These are phyloP conservation scores for Halocynthia aurantium DNA, from an alignment of 23 tunicate species.

Conservation along the genomic window DNA sequence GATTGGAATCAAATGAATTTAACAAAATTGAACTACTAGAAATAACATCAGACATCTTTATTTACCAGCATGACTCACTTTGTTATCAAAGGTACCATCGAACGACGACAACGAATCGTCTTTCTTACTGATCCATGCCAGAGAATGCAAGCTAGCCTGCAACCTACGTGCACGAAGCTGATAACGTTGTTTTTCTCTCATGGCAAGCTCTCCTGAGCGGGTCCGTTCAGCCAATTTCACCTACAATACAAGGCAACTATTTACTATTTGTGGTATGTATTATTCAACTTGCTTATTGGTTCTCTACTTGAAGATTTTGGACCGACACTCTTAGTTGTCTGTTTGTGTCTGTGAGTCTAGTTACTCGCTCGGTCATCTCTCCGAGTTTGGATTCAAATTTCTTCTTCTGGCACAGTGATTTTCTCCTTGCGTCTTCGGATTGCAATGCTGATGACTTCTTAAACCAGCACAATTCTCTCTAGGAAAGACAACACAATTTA, in stretches of 20 bases:
- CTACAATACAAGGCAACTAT: constrained; percentile 13
- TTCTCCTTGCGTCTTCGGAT: constrained; percentile 26
- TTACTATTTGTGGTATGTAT: neutral
- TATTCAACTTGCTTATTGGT: neutral
- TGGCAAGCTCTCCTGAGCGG: constrained; percentile 26
- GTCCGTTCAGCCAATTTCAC: constrained; percentile 30
- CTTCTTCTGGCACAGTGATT: constrained; percentile 24
- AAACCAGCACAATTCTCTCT: constrained; percentile 22
- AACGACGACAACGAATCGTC: neutral
- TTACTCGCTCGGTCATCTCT: constrained; percentile 40
- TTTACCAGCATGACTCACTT: neutral
- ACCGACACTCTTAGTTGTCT: constrained; percentile 40
- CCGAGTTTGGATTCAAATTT: constrained; percentile 26
- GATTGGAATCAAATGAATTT: too few relatives aligned
- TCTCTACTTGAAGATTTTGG: constrained; percentile 42
- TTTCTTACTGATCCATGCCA: constrained; percentile 47
- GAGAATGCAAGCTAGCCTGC: constrained; percentile 49
- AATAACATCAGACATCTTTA: too few relatives aligned
- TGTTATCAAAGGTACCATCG: neutral
- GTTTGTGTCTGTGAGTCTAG: constrained; percentile 49
- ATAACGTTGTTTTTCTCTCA: constrained; percentile 60
- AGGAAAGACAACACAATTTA: neutral
- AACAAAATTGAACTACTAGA: too few relatives aligned
- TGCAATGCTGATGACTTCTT: constrained; percentile 31
- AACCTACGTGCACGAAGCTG: constrained; percentile 50